Evolutionary conservation across 2,888 invertebrate genomes (phyloP), one percentile per base, ranked within the genome.

Genomic region (Lasioglossum lativentre): DNA sequence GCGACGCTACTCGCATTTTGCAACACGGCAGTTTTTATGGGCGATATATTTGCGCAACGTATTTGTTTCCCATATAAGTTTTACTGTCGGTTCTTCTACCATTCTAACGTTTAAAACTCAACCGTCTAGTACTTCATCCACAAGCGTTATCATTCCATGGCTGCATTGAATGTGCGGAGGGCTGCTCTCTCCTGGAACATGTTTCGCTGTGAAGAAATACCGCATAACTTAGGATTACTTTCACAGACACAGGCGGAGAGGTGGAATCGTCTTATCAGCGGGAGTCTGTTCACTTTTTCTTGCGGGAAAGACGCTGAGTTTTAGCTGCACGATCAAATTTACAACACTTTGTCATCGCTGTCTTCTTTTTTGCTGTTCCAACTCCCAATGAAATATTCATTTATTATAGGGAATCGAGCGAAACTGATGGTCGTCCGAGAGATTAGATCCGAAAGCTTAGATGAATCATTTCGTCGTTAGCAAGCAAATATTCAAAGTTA

Each of bases 141-240:
- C 38, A 19, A 40, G 38, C 23, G 56, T 75, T 47, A 70, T 74
- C 40, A 23, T 12, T 8, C 19, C 38, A n/a, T 27, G 19, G 56
- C 27, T 68, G 81, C 68, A 89, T 89, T 68, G 82, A 85, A 70
- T 78, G 75, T 68, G 78, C 80, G 72, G 73, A 38, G 42, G 38
- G 23, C 30, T 38, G 68, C 27, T 66, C 79, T 42, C 75, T 40
- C 40, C 73, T 56, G 66, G 71, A 80, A 80, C 72, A 78, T 80
- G 75, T 86, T 86, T 72, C 74, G 59, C 68, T 73, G 75, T 71
- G 82, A 71, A 77, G 84, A 80, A 85, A 79, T 88, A 87, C 90
- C 90, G 87, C 89, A 89, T 90, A 90, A 90, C 87, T 90, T 88
- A 90, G 87, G 90, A 90, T 90, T 90, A 90, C 90, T 89, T 90